These are phyloP conservation scores for Diprion similis DNA, from an alignment of 1,140 invertebrate genomes.

Conservation along the genomic window DNA sequence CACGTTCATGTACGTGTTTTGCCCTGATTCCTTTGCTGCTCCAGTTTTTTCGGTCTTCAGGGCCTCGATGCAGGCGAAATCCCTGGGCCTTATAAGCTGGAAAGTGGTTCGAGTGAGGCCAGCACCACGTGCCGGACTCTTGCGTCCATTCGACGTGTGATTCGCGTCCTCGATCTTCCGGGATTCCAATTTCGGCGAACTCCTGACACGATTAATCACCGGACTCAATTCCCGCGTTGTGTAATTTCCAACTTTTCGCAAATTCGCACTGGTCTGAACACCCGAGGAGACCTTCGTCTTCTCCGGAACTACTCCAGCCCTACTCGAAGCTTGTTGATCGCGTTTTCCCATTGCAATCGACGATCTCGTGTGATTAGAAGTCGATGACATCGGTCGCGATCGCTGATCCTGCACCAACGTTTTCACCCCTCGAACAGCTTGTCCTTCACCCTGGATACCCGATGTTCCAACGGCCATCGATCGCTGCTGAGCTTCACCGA, in stretches of 20 bases:
- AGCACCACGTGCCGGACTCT: slow-evolving; percentile 27
- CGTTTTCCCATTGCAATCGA: neutral
- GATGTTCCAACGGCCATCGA: no score
- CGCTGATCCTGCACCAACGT: no score
- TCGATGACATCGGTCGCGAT: neutral
- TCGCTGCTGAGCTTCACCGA: no score
- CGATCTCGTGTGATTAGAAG: neutral
- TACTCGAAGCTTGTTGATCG: neutral
- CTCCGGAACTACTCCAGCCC: slow-evolving; percentile 21
- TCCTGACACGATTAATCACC: slow-evolving; percentile 8
- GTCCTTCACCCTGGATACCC: no score
- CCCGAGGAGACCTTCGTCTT: slow-evolving; percentile 62
- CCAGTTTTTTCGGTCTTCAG: slow-evolving; percentile 46
- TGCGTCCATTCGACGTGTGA: slow-evolving; percentile 41
- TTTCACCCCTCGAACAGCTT: no score
- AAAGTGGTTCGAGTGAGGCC: slow-evolving; percentile 50
- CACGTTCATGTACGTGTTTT: slow-evolving; percentile 57
- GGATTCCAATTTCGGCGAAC: slow-evolving; percentile 12
- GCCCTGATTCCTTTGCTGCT: slow-evolving; percentile 19
- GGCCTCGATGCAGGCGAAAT: slow-evolving; percentile 61
- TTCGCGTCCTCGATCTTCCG: slow-evolving; percentile 34
- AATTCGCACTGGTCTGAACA: slow-evolving; percentile 60
- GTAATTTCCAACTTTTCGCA: slow-evolving; percentile 47
- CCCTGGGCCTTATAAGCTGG: slow-evolving; percentile 59
- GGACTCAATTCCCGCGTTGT: slow-evolving; percentile 19